Evolutionary conservation across 92 coral and sea anemone genomes (phyloP).

Genomic region (Epizoanthus stellaris): DNA sequence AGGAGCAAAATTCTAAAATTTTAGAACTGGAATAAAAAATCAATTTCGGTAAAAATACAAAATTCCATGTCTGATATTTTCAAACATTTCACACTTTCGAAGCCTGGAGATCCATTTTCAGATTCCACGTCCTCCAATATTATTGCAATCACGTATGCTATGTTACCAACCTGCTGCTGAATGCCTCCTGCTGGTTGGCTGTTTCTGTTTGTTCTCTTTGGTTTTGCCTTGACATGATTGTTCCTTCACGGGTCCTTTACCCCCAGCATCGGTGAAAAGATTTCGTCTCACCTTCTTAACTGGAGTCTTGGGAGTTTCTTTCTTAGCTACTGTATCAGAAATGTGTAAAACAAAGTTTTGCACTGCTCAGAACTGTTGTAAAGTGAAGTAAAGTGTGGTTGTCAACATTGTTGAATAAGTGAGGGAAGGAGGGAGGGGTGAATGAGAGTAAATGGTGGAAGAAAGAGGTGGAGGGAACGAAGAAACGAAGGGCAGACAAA

Average conservation of each 20-base stretch:
- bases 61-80: too few species aligned
- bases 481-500: neutral
- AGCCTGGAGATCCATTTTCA: too few species aligned
- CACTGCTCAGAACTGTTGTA: neutral
- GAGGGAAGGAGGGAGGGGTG: neutral
- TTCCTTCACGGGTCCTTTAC: slow-evolving; percentile 33
- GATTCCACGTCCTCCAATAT: too few species aligned
- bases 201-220: slow-evolving; percentile 44
- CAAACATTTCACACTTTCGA: too few species aligned
- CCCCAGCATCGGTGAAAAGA: slow-evolving; percentile 72
- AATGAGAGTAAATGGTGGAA: neutral
- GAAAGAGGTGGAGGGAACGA: neutral
- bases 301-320: slow-evolving; percentile 68
- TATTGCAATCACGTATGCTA: too few species aligned
- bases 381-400: neutral
- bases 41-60: too few species aligned
- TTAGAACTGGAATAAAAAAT: too few species aligned
- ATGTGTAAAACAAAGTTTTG: neutral
- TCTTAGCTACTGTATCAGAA: slow-evolving; percentile 3
- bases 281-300: slow-evolving; percentile 93
- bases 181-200: slow-evolving; percentile 61
- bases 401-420: neutral
- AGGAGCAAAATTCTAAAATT: too few species aligned
- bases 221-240: slow-evolving; percentile 45
- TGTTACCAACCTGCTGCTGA: slow-evolving; percentile 59